A percentile compares a stretch with the other conserved stretches of the same genome.
These are phyloP conservation scores for Leptogaster cylindrica DNA, from an alignment of 2,888 invertebrate genomes.

Conservation along the genomic window DNA sequence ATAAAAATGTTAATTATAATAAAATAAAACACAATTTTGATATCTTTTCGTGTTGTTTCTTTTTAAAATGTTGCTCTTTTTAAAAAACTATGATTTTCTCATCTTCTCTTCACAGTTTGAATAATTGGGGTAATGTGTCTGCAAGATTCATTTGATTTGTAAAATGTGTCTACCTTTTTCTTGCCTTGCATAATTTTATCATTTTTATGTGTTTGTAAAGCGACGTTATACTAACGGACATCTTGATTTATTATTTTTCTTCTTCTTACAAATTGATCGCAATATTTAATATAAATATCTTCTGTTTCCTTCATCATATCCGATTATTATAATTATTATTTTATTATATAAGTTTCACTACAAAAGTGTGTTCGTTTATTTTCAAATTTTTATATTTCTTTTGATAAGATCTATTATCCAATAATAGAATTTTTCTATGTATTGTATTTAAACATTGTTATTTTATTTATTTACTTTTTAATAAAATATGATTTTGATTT, in stretches of 20 bases:
- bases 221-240: slow-evolving; percentile 47
- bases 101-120: slow-evolving; percentile 11
- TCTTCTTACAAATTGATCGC: slow-evolving; percentile 17
- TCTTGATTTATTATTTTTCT: too few species aligned
- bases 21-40: slow-evolving; percentile 39
- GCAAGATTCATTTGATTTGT: slow-evolving; percentile 9
- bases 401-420: slow-evolving; percentile 5
- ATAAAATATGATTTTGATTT: neutral
- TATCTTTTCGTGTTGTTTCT: slow-evolving; percentile 28
- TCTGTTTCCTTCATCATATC: slow-evolving; percentile 22
- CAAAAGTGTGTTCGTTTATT: slow-evolving; percentile 26
- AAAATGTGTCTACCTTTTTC: slow-evolving; percentile 1
- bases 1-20: slow-evolving; percentile 37
- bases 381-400: slow-evolving; percentile 11
- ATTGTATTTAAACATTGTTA: neutral
- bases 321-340: slow-evolving; percentile 23
- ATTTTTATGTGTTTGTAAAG: slow-evolving; percentile 38
- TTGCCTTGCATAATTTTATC: slow-evolving; percentile 9
- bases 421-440: slow-evolving; percentile 27
- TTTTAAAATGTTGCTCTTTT: slow-evolving; percentile 8
- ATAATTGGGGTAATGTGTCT: too few species aligned
- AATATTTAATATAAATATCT: slow-evolving; percentile 36
- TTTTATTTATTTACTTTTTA: slow-evolving; percentile 7
- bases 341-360: slow-evolving; percentile 33
- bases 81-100: slow-evolving; percentile 9